A percentile compares a stretch with the other conserved stretches of the same genome.
phyloP scores from a whole-genome alignment of 2,797 vertebrate species.

The Enoplosus armatus region DNA sequence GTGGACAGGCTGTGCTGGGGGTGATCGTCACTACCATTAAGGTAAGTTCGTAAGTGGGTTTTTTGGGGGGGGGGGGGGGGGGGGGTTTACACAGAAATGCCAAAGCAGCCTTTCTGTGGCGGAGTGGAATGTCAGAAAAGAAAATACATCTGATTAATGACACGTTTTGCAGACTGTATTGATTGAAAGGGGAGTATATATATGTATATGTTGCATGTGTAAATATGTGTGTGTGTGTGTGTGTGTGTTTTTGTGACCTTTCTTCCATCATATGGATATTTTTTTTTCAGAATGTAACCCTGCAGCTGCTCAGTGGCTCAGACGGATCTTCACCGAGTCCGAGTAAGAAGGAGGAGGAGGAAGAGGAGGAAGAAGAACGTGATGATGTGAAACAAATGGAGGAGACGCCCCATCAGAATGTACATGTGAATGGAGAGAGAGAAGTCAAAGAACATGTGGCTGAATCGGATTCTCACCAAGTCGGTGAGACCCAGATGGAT shows the following conservation, averaged over 20 bases:
- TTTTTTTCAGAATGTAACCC: slow-evolving; percentile 81
- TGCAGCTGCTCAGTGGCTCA: slow-evolving; percentile 79
- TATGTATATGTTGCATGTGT: no score
- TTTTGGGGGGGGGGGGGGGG: no score
- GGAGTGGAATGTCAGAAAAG: not conserved
- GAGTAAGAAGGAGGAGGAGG: slow-evolving; percentile 43
- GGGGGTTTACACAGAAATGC: not conserved
- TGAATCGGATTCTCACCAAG: not conserved
- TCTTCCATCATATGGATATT: not conserved
- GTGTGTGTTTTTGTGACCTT: not conserved
- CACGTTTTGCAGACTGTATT: no score
- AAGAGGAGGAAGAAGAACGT: slow-evolving; percentile 46
- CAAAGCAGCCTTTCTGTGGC: not conserved
- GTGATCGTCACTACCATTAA: slow-evolving; percentile 93
- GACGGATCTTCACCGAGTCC: slow-evolving; percentile 34
- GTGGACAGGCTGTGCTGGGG: slow-evolving; percentile 88
- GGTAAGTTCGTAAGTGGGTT: slow-evolving; percentile 85
- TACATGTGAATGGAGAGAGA: slow-evolving; percentile 71
- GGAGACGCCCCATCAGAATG: slow-evolving; percentile 34
- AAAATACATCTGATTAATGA: not conserved
- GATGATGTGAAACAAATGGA: slow-evolving; percentile 25
- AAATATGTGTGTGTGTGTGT: no score
- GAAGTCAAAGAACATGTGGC: slow-evolving; percentile 10
- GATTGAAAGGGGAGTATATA: no score
- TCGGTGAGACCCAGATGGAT: slow-evolving; percentile 11